Evolutionary conservation across 2,797 vertebrate genomes (phyloP).

Genomic region (Crenuchus spilurus): DNA sequence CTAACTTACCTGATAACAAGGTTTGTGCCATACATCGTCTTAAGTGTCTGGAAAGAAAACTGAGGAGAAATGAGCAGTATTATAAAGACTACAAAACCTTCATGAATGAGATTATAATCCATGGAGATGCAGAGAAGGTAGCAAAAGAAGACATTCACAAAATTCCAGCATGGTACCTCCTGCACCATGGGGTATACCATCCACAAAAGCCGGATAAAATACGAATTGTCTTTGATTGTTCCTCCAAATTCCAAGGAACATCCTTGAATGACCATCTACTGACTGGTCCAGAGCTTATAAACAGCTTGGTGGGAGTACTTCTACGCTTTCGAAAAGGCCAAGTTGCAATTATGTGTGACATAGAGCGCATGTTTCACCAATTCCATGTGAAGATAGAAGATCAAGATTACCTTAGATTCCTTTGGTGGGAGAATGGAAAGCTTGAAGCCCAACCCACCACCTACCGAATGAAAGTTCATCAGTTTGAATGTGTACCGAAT

Average conservation of each 20-base stretch:
- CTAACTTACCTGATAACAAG: constrained; percentile 17
- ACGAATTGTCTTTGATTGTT: constrained; percentile 31
- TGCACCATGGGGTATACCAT: constrained; percentile 40
- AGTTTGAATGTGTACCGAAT: too few relatives aligned
- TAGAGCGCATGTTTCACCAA: constrained; percentile 20
- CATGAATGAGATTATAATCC: constrained; percentile 26
- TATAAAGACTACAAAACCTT: constrained; percentile 26
- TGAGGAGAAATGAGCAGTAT: constrained; percentile 9
- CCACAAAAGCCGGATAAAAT: constrained; percentile 40
- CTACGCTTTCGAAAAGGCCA: not conserved
- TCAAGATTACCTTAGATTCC: constrained; percentile 2
- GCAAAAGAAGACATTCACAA: constrained; percentile 29
- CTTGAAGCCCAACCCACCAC: not conserved
- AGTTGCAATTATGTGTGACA: constrained; percentile 28
- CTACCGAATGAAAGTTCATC: not conserved
- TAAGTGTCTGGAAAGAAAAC: not conserved
- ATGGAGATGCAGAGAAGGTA: constrained; percentile 37
- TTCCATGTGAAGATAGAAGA: not conserved
- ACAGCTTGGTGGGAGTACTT: constrained; percentile 20
- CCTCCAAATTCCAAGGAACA: not conserved
- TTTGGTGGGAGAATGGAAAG: constrained; percentile 7
- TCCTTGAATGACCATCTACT: constrained; percentile 28
- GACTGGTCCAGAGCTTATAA: constrained; percentile 32
- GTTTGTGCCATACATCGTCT: not conserved
- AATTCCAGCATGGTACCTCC: constrained; percentile 35